Conservation (phyloP, 2,113 vertebrate genomes). For the Poeciliopsis occidentalis region DNA sequence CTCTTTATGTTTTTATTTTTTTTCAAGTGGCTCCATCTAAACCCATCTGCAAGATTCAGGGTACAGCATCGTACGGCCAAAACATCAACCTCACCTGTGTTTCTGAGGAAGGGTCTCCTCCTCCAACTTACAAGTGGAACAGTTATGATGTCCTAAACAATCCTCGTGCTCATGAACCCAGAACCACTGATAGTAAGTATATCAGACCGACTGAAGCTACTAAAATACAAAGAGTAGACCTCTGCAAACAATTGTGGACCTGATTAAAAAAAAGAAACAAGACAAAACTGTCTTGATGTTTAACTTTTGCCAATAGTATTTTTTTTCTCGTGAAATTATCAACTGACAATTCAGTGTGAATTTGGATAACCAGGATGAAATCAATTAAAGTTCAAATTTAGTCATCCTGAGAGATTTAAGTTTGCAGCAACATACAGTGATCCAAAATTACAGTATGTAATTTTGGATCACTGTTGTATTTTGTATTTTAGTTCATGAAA, state of each 20-base stretch:
- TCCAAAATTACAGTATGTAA: too few relatives aligned
- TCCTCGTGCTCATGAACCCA: slow-evolving; percentile 11
- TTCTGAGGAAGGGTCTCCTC: slow-evolving; percentile 87
- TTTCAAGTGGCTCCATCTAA: slow-evolving; percentile 78
- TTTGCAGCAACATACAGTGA: too few relatives aligned
- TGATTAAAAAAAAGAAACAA: not conserved
- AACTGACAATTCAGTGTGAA: not conserved
- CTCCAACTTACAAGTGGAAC: slow-evolving; percentile 86
- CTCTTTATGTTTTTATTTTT: not conserved
- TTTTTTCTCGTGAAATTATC: not conserved
- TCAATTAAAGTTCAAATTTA: not conserved
- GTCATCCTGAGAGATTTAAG: too few relatives aligned
- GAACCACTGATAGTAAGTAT: slow-evolving; percentile 64
- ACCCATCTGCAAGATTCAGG: slow-evolving; percentile 81
- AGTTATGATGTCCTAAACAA: slow-evolving; percentile 60
- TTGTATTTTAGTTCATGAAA: too few relatives aligned
- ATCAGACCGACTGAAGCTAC: not conserved
- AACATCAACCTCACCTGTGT: slow-evolving; percentile 86
- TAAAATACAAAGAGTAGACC: not conserved
- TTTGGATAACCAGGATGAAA: not conserved
- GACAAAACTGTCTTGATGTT: not conserved
- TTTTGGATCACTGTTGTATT: too few relatives aligned
- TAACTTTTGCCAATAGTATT: not conserved
- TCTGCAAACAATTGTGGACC: not conserved
- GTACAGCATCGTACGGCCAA: slow-evolving; percentile 81